Base-by-base conservation (phyloP, 2,113 vertebrate genomes). In the Gallinago paraguaiae region DNA sequence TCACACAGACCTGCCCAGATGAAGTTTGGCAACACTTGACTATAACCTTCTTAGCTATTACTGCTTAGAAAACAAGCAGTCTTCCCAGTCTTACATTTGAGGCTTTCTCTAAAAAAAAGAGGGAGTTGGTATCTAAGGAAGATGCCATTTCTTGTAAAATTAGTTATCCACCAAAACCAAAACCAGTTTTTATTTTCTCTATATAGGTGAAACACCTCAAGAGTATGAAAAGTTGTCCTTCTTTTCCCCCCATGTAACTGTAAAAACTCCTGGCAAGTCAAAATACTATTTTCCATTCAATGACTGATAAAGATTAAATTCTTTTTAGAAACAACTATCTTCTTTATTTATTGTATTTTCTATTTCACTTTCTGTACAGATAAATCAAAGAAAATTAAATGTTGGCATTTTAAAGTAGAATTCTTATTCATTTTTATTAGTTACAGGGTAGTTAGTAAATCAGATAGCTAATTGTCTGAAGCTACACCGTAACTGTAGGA, bases 41-140 rank as follows among this genome's bases (percentile, higher is more conserved):
- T 48, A 17, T 53, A 85, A 13, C 9, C 2, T 10, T 37, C 51
- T 4, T 4, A 17, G 11, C 11, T 43, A 22, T 30, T 31, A 39
- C 0, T 4, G 0, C 28, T 0, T 39, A 15, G 17, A 48, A 35
- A 37, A 60, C 9, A 33, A 63, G 4, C 57, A 63, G 30, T 8
- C 15, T 11, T 39, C 54, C 28, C 16, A 5, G 7, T 5, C 13
- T 7, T 7, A 56, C 5, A 48, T 13, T 23, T 39, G 39, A 57
- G 35, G 27, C 5, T 37, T 35, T 56, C 33, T 71, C 50, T 43
- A n/a, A 30, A 5, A 48, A 11, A 33, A 8, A 10, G 1, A 75
- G 35, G 1, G 1, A 56, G 7, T 43, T 11, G 57, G 18, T 9
- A 67, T 25, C 17, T 67, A 63, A 45, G 27, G 24, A 78, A 48